Base-by-base conservation (phyloP, 2,113 vertebrate species). In the Malurus cyaneus region DNA sequence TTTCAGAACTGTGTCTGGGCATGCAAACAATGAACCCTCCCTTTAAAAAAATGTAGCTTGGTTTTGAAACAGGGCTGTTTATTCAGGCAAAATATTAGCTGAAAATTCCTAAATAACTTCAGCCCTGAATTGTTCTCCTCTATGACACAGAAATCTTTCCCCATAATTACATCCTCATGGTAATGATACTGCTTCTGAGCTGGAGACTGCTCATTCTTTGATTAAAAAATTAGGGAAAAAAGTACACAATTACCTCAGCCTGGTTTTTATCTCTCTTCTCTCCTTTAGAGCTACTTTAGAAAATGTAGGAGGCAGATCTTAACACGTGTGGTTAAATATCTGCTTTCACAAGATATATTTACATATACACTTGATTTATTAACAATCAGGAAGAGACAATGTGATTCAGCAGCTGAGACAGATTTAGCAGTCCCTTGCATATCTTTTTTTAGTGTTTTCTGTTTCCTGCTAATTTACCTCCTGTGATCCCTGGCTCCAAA, bases 381-480 rank as follows among this genome's bases (percentile, higher is more conserved):
- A 93, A 80, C 39, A 61, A 57, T 46, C 60, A 69, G 76, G 64
- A 92, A 71, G 72, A 94, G 92, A 93, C 82, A 86, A 14, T 88
- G 65, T 56, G 72, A 81, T 89, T 85, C 79, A 93, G 86, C 60
- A 85, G 86, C 77, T 66, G 59, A 93, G 87, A 67, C 62, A 83
- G 91, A 88, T 96, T 96, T 96, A 95, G 91, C 62, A 80, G 49
- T 88, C 92, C 69, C 86, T 83, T 93, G 77, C 72, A 47, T 46
- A 69, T 89, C 84, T 96, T 91, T 94, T 85, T 87, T 86, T 85
- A 86, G 79, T 86, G 59, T 86, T 96, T 94, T 96, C 94, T 90
- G 34, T 92, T 97, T 94, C 89, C 86, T 97, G 65, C 72, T 96
- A 79, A 92, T 95, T 94, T 96, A 83, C 96, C 94, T 94, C 93